A percentile compares a stretch with the other conserved stretches of the same genome.
Conservation (phyloP, 2,888 invertebrate genomes). For the Drosophila acutilabella region DNA sequence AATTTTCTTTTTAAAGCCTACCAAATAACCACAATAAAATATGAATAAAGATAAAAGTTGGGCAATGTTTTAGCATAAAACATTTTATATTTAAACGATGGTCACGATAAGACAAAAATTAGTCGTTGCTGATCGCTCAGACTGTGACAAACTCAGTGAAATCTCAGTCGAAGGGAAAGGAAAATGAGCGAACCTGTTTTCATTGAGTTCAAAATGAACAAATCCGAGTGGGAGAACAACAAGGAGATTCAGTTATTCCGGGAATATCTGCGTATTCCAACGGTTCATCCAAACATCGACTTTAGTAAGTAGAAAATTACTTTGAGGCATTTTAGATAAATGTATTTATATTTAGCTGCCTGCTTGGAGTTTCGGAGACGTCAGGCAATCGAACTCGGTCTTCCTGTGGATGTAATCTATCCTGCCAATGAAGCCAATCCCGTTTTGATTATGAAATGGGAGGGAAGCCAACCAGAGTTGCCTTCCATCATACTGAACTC, state of each 20-base stretch:
- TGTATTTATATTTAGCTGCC: slow-evolving; percentile 34
- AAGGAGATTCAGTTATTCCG: slow-evolving; percentile 91
- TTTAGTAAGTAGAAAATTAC: slow-evolving; percentile 88
- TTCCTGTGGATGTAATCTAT: slow-evolving; percentile 88
- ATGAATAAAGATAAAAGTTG: slow-evolving; percentile 37
- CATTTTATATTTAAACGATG: slow-evolving; percentile 36
- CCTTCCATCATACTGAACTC: slow-evolving; percentile 94
- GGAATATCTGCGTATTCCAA: slow-evolving; percentile 93
- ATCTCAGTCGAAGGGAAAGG: not conserved
- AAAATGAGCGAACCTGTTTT: not conserved
- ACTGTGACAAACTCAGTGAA: slow-evolving; percentile 19
- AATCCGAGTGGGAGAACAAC: slow-evolving; percentile 85
- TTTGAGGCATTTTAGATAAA: no score
- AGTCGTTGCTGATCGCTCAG: slow-evolving; percentile 27
- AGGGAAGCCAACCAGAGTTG: slow-evolving; percentile 89
- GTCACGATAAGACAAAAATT: slow-evolving; percentile 15
- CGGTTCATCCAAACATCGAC: slow-evolving; percentile 94
- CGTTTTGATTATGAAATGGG: slow-evolving; percentile 92
- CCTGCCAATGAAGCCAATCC: slow-evolving; percentile 88
- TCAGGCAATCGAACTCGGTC: slow-evolving; percentile 89
- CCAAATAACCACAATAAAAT: slow-evolving; percentile 3
- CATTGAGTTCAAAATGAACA: slow-evolving; percentile 42
- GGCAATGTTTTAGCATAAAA: slow-evolving; percentile 16
- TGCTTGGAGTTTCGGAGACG: slow-evolving; percentile 90
- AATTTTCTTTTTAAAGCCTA: not conserved